phyloP scores from a whole-genome alignment of 1,140 invertebrate genomes.

The Temnothorax longispinosus region DNA sequence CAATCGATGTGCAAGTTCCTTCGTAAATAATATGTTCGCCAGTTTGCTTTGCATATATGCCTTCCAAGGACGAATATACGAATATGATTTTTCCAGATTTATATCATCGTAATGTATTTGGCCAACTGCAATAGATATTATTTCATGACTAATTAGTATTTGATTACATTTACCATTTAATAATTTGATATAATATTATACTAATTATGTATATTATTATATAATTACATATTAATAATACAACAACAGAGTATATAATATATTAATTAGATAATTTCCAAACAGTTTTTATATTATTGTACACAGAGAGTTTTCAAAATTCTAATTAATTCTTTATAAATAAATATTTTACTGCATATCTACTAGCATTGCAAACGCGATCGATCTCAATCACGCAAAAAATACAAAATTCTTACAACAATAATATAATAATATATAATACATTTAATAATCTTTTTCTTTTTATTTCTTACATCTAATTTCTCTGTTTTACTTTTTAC shows the following conservation, averaged over 20 bases:
- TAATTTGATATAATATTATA: not conserved
- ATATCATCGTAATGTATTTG: constrained; percentile 89
- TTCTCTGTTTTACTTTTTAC: constrained; percentile 73
- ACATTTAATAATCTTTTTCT: not conserved
- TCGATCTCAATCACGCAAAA: not conserved
- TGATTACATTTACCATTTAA: not conserved
- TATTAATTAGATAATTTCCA: not conserved
- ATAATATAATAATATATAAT: not conserved
- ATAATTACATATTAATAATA: not conserved
- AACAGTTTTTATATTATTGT: not conserved
- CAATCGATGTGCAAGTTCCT: constrained; percentile 87
- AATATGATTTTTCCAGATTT: constrained; percentile 88
- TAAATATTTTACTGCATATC: not conserved
- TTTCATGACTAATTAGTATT: not conserved
- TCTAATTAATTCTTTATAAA: not conserved
- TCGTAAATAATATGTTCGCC: constrained; percentile 91
- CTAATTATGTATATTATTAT: not conserved
- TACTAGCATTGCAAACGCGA: not conserved
- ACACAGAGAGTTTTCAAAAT: not conserved
- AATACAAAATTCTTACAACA: not conserved
- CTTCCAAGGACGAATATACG: constrained; percentile 78
- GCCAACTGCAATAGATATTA: constrained; percentile 82
- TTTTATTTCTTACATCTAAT: not conserved
- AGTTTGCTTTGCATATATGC: constrained; percentile 92
- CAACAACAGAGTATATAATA: not conserved